A percentile compares a stretch with the other conserved stretches of the same genome.
These are phyloP conservation scores for Machaerirhynchus nigripectus DNA, from an alignment of 2,113 vertebrate genomes.

Conservation along the genomic window DNA sequence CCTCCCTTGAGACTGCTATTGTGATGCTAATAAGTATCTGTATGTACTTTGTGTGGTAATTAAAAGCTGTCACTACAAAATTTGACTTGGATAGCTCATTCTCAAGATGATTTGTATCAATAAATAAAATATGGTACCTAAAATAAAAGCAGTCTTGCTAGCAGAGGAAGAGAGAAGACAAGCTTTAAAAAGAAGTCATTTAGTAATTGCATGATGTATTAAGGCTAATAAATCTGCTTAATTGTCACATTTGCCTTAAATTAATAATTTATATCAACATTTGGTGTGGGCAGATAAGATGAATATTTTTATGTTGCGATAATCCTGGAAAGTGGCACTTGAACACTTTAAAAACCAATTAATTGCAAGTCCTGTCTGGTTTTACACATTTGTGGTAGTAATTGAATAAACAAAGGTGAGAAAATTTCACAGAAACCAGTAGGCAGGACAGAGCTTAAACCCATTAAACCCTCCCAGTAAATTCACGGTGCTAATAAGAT, in stretches of 20 bases:
- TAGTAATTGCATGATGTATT: constrained; percentile 39
- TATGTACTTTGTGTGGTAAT: not conserved
- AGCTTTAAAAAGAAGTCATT: not conserved
- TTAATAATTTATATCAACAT: constrained; percentile 59
- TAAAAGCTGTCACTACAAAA: not conserved
- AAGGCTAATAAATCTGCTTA: constrained; percentile 54
- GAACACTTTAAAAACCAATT: not conserved
- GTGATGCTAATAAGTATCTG: constrained; percentile 21
- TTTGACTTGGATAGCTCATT: not conserved
- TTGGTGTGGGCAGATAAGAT: constrained; percentile 43
- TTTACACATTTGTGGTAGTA: not conserved
- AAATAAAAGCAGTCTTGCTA: not conserved
- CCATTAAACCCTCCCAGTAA: not conserved
- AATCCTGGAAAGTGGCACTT: not conserved
- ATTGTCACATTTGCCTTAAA: constrained; percentile 51
- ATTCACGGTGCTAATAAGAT: not conserved
- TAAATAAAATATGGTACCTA: constrained; percentile 6
- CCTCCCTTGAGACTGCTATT: not conserved
- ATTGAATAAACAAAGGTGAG: constrained; percentile 19
- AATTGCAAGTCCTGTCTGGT: not conserved
- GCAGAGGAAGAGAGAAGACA: not conserved
- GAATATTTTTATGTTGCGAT: constrained; percentile 37
- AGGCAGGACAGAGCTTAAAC: not conserved
- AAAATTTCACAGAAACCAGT: not conserved
- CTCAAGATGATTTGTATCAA: not conserved